Evolutionary conservation across 1,140 invertebrate species (phyloP), one percentile per base, ranked within the genome.

Genomic region (Arctopsyche grandis): DNA sequence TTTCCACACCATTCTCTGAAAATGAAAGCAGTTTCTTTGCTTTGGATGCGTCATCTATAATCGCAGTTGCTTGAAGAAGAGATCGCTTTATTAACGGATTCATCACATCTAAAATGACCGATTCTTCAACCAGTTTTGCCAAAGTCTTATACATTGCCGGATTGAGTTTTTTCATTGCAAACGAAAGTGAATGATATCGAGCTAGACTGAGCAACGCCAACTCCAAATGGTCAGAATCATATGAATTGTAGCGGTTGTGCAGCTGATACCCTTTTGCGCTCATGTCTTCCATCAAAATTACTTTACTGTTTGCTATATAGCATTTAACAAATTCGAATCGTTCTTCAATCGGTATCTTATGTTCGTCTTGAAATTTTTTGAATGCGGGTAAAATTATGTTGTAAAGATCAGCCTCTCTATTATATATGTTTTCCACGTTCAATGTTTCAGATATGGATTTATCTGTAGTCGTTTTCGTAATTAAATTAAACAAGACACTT

Each of bases 271-370:
- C 87, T 5, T 77, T 46, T 0, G 80, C 52, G 58, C 84, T 83
- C 21, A 92, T 82, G 83, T 92, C 90, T 82, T 91, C 87, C 75
- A 92, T 83, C 24, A 91, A 83, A 9, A 91, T 86, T 22, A 88
- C 83, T 63, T 88, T 85, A 10, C 60, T 77, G 5, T 84, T 80
- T 0, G 82, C 85, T 12, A 83, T 85, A n/a, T 86, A 88, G 75
- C 87, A 90, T 71, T 84, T 86, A 4, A 87, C 84, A 79, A 84
- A 83, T 56, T 81, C 73, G 21, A 89, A 86, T 9, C 70, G 79
- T 1, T 86, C 81, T 21, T 80, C 29, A 9, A 78, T n/a, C 0
- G 84, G 71, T 0, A 84, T 73, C 12, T 84, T 76, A 1, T 81
- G 79, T 74, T 83, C 85, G 46, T 83, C 75, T 80, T 89, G 87